phyloP scores from a whole-genome alignment of 2,797 vertebrate genomes.

The Brachymystax lenok region DNA sequence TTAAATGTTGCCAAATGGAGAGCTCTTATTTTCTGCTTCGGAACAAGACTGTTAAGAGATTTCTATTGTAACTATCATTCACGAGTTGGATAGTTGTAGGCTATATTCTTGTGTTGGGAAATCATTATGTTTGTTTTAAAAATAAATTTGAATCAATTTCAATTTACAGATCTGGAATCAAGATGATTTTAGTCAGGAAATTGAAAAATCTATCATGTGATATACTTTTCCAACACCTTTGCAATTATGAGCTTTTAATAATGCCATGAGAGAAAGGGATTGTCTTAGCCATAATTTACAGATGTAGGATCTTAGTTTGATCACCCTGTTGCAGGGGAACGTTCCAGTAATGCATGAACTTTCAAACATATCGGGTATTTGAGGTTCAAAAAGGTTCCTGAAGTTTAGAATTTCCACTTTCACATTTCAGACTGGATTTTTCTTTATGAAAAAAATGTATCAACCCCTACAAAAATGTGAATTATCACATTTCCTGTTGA shows the following conservation, averaged over 20 bases:
- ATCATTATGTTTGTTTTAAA: background rate
- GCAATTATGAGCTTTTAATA: background rate
- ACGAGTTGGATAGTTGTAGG: background rate
- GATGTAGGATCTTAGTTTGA: no score
- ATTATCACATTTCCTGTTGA: no score
- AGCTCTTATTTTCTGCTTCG: background rate
- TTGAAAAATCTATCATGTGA: background rate
- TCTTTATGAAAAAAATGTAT: no score
- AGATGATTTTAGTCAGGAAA: background rate
- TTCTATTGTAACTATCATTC: background rate
- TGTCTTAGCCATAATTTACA: background rate
- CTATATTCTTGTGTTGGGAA: background rate
- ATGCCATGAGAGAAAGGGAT: background rate
- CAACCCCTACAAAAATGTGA: no score
- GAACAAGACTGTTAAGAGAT: background rate
- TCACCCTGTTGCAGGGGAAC: no score
- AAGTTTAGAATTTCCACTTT: no score
- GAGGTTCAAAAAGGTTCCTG: no score
- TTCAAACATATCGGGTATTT: no score
- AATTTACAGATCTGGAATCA: background rate
- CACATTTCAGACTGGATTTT: no score
- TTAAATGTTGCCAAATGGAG: background rate
- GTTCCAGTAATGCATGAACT: no score
- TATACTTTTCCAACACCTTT: no score
- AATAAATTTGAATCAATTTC: background rate